Base-by-base conservation (phyloP, 1,140 invertebrate genomes). In the Drosophila malerkotliana region DNA sequence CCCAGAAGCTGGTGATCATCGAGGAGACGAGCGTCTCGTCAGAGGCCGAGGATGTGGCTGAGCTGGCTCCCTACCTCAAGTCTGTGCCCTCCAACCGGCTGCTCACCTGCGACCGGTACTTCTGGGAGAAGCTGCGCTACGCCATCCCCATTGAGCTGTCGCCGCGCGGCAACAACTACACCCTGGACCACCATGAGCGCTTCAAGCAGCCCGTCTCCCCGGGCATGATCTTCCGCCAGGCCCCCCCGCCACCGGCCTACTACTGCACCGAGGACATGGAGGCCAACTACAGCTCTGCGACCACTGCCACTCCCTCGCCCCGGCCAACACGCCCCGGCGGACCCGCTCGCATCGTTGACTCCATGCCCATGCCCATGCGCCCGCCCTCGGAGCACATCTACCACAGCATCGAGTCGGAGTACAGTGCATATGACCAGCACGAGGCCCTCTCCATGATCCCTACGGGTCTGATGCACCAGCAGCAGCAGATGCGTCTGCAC, bases 111-210 rank as follows among this genome's bases (percentile, higher is more conserved):
- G 97, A 98, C 85, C 96, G 96, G 78, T 94, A 96, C 83, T 98
- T 98, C 92, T 98, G 97, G 97, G 97, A 98, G 90, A 95, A 97
- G 81, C 93, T 98, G 34, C 94, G 96, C 68, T 98, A 97, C 92
- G 96, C 96, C 69, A 96, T 99, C 94, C 97, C 97, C 26, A 94
- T 94, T 77, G 93, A 92, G 79, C 54, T 93, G 12, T 93, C 93
- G 49, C 90, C 68, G 77, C 92, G 90, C 4, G 92, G 94, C 72
- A 92, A 92, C 39, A 93, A 94, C 71, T 90, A 92, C 51, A 91
- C 92, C 45, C 59, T 92, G 52, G 92, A 92, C 48, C 92, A 93
- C 72, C 91, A 93, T 53, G 64, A 92, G 90, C 79, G 92, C 82
- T 58, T 92, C 92, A 64, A 92, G 92, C 76, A 92, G 64, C 89